Base-by-base conservation (phyloP, 2,113 vertebrate genomes). In the Telmatochromis bifrenatus region DNA sequence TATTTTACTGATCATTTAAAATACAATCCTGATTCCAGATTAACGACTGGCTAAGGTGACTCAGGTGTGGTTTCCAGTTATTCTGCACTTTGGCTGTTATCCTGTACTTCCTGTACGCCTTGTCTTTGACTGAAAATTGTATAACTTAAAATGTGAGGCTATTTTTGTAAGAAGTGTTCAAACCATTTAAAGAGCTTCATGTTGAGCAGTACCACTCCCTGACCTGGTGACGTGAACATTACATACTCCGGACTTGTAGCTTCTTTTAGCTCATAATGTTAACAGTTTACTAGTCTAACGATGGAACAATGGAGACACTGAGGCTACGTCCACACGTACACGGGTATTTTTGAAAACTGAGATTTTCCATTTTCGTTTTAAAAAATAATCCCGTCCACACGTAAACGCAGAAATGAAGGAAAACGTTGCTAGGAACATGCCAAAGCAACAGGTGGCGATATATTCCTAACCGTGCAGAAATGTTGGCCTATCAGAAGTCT, bases 401-500 rank as follows among this genome's bases (percentile, higher is more conserved):
- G 5, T 39, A 39, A 39, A 5, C 0, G 37, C 37, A 39, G 37
- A 39, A 39, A 39, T 39, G 37, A 39, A 39, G 37, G 37, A 39
- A 39, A 39, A 39, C 1, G 5, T 5, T 39, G 37, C 10, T 39
- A 39, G 37, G 10, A 39, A 39, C 10, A 39, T 39, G 5, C 37
- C 37, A 39, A 39, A 39, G 37, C 37, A 39, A 0, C 10, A 39
- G 37, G 37, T 39, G 2, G 37, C 2, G 5, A 0, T 39, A 39
- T 39, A 39, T 39, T 39, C 5, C 37, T 5, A 39, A 39, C 37
- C 37, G 10, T 39, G 10, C 0, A 39, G 37, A 39, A 39, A 39
- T 39, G 37, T 11, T 39, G 37, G 37, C 37, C 37, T 12, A 39
- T 39, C 37, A 39, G 37, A 39, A 39, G 10, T 39, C 37, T 11